Conservation (phyloP, 2,113 vertebrate genomes). For the Leuciscus idus region DNA sequence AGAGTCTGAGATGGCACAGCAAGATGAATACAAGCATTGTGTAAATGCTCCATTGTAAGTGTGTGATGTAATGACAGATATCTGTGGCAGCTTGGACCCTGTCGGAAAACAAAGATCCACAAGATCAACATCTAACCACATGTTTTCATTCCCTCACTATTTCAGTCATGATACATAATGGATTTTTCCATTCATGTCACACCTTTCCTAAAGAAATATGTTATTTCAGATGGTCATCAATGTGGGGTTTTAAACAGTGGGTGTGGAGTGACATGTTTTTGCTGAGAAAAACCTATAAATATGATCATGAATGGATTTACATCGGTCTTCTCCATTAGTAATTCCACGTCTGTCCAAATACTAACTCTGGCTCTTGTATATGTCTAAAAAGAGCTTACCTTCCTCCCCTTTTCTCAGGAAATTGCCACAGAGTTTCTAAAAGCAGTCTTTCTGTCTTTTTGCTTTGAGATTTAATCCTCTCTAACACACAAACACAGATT, state of each 20-base stretch:
- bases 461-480: conserved; percentile 31
- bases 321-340: background rate
- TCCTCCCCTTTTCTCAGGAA: conserved; percentile 13
- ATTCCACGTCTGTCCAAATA: background rate
- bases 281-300: conserved; percentile 4
- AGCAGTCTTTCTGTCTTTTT: conserved; percentile 18
- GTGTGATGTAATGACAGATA: conserved; percentile 18
- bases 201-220: conserved; percentile 4
- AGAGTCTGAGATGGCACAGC: background rate
- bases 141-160: conserved; percentile 7
- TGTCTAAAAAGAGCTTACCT: conserved; percentile 21
- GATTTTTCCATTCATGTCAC: background rate
- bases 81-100: background rate
- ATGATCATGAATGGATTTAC: background rate
- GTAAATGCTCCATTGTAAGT: background rate
- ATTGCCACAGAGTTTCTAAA: conserved; percentile 29
- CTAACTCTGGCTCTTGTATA: background rate
- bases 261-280: background rate
- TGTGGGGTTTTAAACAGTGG: conserved; percentile 17
- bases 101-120: conserved; percentile 6
- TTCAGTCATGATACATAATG: conserved; percentile 13
- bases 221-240: conserved; percentile 5
- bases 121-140: conserved; percentile 22
- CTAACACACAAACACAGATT: conserved; percentile 29
- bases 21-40: conserved; percentile 5